Percentiles rank a stretch among this genome's conserved stretches.
Conservation (phyloP, 2,797 vertebrate species). For the Oreochromis mossambicus region DNA sequence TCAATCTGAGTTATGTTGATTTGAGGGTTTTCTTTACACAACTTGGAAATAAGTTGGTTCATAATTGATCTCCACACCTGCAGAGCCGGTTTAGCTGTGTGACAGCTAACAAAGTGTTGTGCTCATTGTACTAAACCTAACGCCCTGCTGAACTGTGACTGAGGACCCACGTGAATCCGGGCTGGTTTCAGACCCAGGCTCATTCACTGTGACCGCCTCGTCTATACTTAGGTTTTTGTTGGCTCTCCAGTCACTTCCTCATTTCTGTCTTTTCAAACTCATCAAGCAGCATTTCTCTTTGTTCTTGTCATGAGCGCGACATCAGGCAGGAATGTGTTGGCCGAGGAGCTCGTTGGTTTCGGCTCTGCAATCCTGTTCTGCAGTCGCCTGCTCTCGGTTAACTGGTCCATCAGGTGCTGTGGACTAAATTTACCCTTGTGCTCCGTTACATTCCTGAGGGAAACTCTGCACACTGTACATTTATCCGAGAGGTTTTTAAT, state of each 20-base stretch:
- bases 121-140: not conserved
- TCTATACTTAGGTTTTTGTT: not conserved
- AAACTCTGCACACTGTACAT: not conserved
- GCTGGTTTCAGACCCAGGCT: not conserved
- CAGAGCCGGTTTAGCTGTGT: not conserved
- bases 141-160: not conserved
- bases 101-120: not conserved
- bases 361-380: conserved; percentile 16
- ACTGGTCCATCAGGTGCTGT: conserved; percentile 44
- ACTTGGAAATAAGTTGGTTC: not conserved
- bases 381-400: conserved; percentile 7
- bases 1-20: not conserved
- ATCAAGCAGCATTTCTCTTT: not conserved
- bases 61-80: not conserved
- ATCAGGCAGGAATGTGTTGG: conserved; percentile 21
- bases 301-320: not conserved
- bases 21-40: not conserved
- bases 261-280: not conserved
- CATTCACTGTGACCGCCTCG: not conserved
- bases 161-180: not conserved
- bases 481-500: not conserved
- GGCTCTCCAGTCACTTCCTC: not conserved
- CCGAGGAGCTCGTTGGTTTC: not conserved
- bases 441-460: not conserved
- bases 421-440: not conserved